Base-by-base conservation (phyloP, 2,797 vertebrate species). In the Geotrypetes seraphini region DNA sequence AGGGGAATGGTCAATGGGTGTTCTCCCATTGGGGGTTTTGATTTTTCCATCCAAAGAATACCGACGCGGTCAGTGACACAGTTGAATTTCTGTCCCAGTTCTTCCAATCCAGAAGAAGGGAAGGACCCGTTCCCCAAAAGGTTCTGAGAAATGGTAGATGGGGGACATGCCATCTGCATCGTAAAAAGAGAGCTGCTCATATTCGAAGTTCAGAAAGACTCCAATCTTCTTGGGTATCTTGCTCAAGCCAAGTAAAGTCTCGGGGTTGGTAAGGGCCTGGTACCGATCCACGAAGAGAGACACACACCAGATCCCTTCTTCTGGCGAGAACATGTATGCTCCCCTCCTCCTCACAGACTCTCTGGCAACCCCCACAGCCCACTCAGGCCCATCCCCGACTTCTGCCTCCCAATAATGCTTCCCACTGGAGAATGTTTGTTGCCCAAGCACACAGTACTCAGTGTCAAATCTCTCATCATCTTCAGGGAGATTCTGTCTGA, bases 321-420 rank as follows among this genome's bases (percentile, higher is more conserved):
- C 16, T 4, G 43, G 37, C 10, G 35, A 31, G 2, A 46, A 37
- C 22, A 25, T 33, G 19, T 46, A 42, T 3, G 28, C 12, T 7
- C 39, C 35, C 11, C 13, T 38, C 6, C 43, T 42, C 5, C 14
- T 21, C 5, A 53, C 26, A 2, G 40, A 12, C 10, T 16, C 15
- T 5, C 26, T 29, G 5, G 33, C 43, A 5, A 53, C 43, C 4
- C 50, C 50, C 3, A 53, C 33, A 1, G 33, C 38, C 50, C 50
- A 53, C n/a, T 31, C 39, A 5, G 13, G 16, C 3, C 43, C 39
- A 5, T 19, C 10, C 6, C 33, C 43, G 12, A 52, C 7, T 7
- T 52, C 33, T 6, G 47, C 37, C 14, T 37, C 49, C 49, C 49
- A 52, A 21, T 31, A 36, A 16, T 45, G 12, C 8, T 15, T 29